Evolutionary conservation across 1,140 invertebrate species (phyloP), one percentile per base, ranked within the genome.

Genomic region (Cydia amplana): DNA sequence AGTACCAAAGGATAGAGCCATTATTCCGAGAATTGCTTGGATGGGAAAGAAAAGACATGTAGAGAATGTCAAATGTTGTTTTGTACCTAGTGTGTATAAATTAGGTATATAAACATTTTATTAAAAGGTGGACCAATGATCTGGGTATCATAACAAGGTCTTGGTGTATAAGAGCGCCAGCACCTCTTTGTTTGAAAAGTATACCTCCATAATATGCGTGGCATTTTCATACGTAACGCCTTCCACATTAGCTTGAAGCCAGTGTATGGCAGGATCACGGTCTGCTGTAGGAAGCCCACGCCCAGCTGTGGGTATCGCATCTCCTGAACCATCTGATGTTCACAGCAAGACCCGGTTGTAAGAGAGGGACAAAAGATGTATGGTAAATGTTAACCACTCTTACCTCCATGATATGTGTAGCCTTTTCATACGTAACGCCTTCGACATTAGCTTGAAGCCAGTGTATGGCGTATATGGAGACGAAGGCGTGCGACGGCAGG

Each of bases 381-480:
- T 43, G 43, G 12, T 5, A 77, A 36, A 36, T 36, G 2, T 28
- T 4, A 28, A 36, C 6, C 32, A 36, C 32, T 36, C 73, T 80
- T 87, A 96, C 74, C 93, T 97, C 95, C 93, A 97, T 95, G 67
- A 96, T 93, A 28, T 87, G 86, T 12, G 95, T 93, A 43, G 96
- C 97, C 79, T 94, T 92, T 25, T 95, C 93, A 74, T 94, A 94
- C 0, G 93, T 93, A 4, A 97, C 93, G 12, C 95, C 96, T 75
- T 98, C 96, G 79, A 99, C 95, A 75, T 96, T 95, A 28, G 95
- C 94, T 73, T 96, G 95, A 3, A 99, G 92, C 98, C 98, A 99
- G 82, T 95, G 94, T 6, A 98, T 95, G 4, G 98, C 98, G 91
- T 99, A 98, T 60, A 96, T 96, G 60, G 97, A 97, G 0, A 99